Evolutionary conservation across 2,888 invertebrate species (phyloP).

Genomic region (Phytoseiulus persimilis): DNA sequence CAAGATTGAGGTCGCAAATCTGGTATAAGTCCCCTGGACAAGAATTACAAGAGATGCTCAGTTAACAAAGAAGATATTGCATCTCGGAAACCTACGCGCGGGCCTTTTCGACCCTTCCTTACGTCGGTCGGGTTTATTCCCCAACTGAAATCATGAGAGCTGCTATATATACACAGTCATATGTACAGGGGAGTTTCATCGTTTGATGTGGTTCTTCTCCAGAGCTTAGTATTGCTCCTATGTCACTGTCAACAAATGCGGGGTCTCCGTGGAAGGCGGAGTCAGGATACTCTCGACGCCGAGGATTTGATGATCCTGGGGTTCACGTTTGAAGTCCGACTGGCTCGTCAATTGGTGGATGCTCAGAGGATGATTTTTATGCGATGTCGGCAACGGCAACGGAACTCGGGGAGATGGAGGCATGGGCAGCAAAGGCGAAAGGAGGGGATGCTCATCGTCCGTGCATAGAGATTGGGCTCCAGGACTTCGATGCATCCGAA

Average conservation of each 20-base stretch:
- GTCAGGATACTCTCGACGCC: conserved; percentile 36
- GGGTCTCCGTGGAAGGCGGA: conserved; percentile 21
- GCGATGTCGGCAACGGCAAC: conserved; percentile 40
- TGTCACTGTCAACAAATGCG: conserved; percentile 26
- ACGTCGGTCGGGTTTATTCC: not conserved
- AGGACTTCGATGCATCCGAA: conserved; percentile 47
- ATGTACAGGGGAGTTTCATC: not conserved
- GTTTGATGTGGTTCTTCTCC: not conserved
- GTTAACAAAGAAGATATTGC: conserved; percentile 5
- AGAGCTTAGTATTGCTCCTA: not conserved
- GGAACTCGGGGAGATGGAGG: conserved; percentile 40
- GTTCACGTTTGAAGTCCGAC: conserved; percentile 23
- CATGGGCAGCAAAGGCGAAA: conserved; percentile 40
- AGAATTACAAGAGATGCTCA: not conserved
- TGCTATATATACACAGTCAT: not conserved
- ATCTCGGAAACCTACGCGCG: not conserved
- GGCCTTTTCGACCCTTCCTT: not conserved
- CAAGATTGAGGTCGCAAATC: not conserved
- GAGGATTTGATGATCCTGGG: conserved; percentile 21
- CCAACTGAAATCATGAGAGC: not conserved
- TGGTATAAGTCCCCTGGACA: not conserved
- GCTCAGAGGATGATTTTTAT: conserved; percentile 44
- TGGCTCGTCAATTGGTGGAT: conserved; percentile 45
- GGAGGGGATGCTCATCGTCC: conserved; percentile 42
- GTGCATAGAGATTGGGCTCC: conserved; percentile 42